phyloP scores from a whole-genome alignment of 2,888 invertebrate species.

The Dexiosoma caninum region DNA sequence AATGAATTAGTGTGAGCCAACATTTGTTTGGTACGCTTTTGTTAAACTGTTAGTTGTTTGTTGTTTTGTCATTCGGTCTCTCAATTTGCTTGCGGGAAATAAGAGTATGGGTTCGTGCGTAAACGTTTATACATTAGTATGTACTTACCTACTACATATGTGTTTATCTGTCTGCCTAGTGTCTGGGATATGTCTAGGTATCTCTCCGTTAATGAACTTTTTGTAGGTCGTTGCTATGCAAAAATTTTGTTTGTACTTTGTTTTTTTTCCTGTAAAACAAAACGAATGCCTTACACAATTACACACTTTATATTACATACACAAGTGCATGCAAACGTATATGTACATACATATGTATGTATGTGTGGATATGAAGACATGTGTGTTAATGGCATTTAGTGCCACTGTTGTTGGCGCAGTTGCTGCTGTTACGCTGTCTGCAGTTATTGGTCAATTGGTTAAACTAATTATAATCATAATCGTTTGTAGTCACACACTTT shows the following conservation, averaged over 20 bases:
- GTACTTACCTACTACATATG: too few species aligned
- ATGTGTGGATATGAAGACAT: neutral
- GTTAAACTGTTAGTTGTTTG: conserved; percentile 11
- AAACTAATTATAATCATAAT: conserved; percentile 33
- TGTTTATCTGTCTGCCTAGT: conserved; percentile 73
- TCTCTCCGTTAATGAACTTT: conserved; percentile 78
- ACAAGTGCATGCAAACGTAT: neutral
- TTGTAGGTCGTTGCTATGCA: conserved; percentile 78
- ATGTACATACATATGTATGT: neutral
- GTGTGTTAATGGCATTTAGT: conserved; percentile 47
- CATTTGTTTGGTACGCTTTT: conserved; percentile 11
- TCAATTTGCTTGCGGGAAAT: neutral
- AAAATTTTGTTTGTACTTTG: conserved; percentile 30
- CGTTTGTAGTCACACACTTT: conserved; percentile 35
- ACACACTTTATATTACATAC: conserved; percentile 49
- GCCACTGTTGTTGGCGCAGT: conserved; percentile 17
- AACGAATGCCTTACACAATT: conserved; percentile 54
- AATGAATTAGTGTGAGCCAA: neutral
- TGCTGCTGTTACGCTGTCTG: conserved; percentile 49
- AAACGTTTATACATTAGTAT: conserved; percentile 72
- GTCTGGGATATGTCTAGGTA: conserved; percentile 78
- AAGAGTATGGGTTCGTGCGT: conserved; percentile 29
- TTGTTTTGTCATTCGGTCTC: neutral
- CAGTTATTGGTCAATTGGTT: conserved; percentile 58
- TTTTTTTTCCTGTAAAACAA: conserved; percentile 47